These are phyloP conservation scores for Monochamus alternatus DNA, from an alignment of 2,888 invertebrate genomes.

Conservation along the genomic window DNA sequence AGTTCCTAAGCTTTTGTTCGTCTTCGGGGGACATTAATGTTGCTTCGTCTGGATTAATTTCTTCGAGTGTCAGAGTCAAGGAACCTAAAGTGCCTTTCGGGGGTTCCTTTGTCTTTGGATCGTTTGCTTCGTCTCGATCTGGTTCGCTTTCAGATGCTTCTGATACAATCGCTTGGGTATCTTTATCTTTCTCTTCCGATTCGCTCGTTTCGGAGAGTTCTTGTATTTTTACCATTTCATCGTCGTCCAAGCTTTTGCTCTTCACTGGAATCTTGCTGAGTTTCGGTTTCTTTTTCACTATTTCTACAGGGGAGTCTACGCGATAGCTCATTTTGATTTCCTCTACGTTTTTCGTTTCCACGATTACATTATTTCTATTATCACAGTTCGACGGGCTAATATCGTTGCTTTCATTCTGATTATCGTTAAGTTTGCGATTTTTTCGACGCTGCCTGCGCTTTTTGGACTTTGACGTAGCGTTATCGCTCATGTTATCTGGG, in stretches of 20 bases:
- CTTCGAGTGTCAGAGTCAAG: conserved; percentile 70
- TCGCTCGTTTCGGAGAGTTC: conserved; percentile 66
- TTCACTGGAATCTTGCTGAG: conserved; percentile 56
- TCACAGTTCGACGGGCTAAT: conserved; percentile 42
- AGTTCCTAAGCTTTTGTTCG: conserved; percentile 74
- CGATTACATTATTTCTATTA: conserved; percentile 20
- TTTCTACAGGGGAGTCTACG: conserved; percentile 67
- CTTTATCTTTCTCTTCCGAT: conserved; percentile 61
- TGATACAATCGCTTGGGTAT: conserved; percentile 73
- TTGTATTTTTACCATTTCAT: conserved; percentile 67
- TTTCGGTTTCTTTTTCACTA: conserved; percentile 38
- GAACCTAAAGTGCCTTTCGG: conserved; percentile 68
- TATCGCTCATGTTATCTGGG: conserved; percentile 53
- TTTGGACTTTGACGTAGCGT: conserved; percentile 52
- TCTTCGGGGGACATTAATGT: conserved; percentile 73
- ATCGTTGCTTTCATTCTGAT: conserved; percentile 32
- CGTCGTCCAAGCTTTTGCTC: conserved; percentile 68
- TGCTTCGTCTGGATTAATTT: conserved; percentile 56
- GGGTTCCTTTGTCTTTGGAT: conserved; percentile 60
- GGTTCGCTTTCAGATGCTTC: conserved; percentile 77
- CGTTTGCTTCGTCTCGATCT: conserved; percentile 75
- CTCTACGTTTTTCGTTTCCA: conserved; percentile 25
- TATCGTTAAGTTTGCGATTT: conserved; percentile 46
- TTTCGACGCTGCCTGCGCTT: conserved; percentile 53
- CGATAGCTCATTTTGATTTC: conserved; percentile 59